Evolutionary conservation across 2,113 vertebrate genomes (phyloP).

Genomic region (Helogale parvula): DNA sequence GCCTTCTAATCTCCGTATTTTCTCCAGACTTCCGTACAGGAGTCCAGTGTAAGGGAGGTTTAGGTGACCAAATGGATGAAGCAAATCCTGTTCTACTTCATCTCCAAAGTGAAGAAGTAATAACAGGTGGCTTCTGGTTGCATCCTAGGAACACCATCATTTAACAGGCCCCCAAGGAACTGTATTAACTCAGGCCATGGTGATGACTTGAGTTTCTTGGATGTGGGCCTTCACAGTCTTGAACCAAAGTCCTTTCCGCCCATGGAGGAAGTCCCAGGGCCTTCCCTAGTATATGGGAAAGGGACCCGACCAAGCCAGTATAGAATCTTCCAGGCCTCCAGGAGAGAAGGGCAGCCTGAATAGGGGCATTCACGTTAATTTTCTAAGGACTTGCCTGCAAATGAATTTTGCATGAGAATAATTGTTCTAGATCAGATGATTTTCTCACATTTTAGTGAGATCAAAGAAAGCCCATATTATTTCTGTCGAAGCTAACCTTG

Average conservation of each 20-base stretch:
- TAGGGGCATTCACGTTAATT: rapidly evolving
- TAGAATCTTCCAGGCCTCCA: not conserved
- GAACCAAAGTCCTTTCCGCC: not conserved
- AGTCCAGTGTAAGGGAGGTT: not conserved
- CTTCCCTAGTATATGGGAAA: not conserved
- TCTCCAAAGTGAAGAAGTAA: not conserved
- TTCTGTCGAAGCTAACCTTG: not conserved
- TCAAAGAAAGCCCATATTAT: not conserved
- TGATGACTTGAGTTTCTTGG: not conserved
- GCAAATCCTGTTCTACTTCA: not conserved
- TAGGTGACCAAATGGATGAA: not conserved
- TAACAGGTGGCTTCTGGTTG: not conserved
- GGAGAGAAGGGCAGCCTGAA: not conserved
- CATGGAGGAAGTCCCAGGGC: not conserved
- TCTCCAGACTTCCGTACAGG: not conserved
- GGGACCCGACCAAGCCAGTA: not conserved
- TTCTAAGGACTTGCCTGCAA: not conserved
- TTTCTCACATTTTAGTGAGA: constrained; percentile 1
- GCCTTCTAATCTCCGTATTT: not conserved
- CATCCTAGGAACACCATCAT: not conserved
- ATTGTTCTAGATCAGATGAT: not conserved
- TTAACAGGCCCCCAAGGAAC: not conserved
- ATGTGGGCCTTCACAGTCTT: not conserved
- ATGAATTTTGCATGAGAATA: not conserved
- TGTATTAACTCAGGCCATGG: not conserved